These are phyloP conservation scores for Ooceraea biroi DNA, from an alignment of 1,140 invertebrate genomes.

Conservation along the genomic window DNA sequence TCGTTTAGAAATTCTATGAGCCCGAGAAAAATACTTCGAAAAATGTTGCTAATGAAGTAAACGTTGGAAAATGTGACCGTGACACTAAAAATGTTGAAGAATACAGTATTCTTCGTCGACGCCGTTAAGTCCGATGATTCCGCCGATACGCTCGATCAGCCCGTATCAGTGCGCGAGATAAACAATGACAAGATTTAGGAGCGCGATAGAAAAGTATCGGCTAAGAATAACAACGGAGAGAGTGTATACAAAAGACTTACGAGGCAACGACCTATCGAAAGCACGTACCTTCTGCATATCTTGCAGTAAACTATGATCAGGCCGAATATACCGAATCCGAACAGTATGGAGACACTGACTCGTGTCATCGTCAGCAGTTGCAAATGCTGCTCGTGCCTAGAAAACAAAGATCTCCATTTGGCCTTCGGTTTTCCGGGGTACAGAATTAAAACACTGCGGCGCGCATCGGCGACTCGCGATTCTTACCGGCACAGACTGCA, in stretches of 20 bases:
- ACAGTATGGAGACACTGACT: constrained; percentile 68
- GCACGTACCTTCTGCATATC: constrained; percentile 69
- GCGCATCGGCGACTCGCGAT: background rate
- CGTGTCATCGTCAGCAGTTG: constrained; percentile 61
- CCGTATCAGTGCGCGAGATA: background rate
- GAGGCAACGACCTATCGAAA: background rate
- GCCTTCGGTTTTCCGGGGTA: background rate
- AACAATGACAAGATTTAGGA: background rate
- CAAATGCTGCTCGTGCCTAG: constrained; percentile 60
- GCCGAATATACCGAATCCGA: constrained; percentile 66
- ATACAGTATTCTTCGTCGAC: background rate
- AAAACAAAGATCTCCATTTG: constrained; percentile 39
- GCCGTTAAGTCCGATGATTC: background rate
- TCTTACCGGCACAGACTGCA: constrained; percentile 12
- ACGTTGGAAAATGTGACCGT: background rate
- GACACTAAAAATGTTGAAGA: background rate
- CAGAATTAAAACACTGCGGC: background rate
- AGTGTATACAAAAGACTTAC: background rate
- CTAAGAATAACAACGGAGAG: background rate
- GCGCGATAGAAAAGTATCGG: background rate
- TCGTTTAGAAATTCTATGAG: too few species aligned
- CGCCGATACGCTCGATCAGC: background rate
- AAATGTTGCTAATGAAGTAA: too few species aligned
- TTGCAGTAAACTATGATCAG: constrained; percentile 69
- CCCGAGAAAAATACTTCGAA: background rate